Conservation (phyloP, 2,113 vertebrate genomes). For the Ivindomyrus marchei region DNA sequence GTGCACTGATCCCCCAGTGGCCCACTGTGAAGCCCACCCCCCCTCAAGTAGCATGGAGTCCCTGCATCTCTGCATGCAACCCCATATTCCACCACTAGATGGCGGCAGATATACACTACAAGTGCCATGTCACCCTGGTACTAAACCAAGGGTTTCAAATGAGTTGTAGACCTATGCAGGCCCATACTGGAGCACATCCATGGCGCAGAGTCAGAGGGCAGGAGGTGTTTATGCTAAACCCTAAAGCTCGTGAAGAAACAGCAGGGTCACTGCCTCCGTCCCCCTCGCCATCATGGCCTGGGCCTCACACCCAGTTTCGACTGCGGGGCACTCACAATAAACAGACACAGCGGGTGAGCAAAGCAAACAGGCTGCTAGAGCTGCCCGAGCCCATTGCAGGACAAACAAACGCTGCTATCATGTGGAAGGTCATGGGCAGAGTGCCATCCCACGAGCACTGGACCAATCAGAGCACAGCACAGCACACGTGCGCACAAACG, state of each 20-base stretch:
- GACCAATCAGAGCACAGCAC: neutral
- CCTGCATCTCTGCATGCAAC: neutral
- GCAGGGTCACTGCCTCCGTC: neutral
- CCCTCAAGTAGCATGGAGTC: neutral
- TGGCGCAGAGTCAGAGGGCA: neutral
- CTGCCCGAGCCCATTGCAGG: neutral
- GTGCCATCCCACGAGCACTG: neutral
- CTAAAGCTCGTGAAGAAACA: neutral
- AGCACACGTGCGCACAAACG: neutral
- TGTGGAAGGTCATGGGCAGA: neutral
- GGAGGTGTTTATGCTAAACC: neutral
- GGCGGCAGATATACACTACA: constrained; percentile 1
- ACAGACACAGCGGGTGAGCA: neutral
- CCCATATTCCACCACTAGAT: neutral
- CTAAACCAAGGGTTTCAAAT: neutral
- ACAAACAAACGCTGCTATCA: neutral
- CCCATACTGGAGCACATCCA: neutral
- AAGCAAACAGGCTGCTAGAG: neutral
- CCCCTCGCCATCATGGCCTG: neutral
- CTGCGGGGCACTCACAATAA: neutral
- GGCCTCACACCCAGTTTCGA: neutral
- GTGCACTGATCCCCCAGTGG: neutral
- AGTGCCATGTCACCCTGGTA: neutral
- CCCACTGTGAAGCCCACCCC: neutral
- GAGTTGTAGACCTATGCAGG: neutral